Base-by-base conservation (phyloP, 2,797 vertebrate genomes). In the Champsocephalus esox region DNA sequence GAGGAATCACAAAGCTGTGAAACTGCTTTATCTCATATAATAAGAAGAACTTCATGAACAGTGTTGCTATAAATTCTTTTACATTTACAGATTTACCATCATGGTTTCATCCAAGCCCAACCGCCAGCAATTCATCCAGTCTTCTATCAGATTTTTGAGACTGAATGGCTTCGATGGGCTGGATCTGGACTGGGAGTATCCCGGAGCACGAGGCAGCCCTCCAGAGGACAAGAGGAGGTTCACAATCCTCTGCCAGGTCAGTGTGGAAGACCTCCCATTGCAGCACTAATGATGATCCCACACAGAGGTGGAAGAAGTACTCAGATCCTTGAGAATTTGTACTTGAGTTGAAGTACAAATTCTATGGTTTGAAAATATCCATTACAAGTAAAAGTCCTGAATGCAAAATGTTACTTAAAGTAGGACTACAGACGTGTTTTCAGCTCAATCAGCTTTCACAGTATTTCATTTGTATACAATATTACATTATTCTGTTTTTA, bases 131-230 rank as follows among this genome's bases (percentile, higher is more conserved):
- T 96, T 97, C 68, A 95, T 96, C 77, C 80, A 80, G 59, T 97
- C 96, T 0, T 89, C 92, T 1, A 89, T 95, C 54, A 58, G 1
- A 3, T 89, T 96, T 85, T 89, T 96, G 75, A 91, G 95, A 66
- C 67, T 5, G 4, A 74, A 95, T 11, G 84, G 81, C 4, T 97
- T 97, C 55, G 95, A 97, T 28, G 96, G 95, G 1, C 88, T 97
- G 55, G 96, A 96, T 58, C 83, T 97, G 63, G 95, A 96, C 87
- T 96, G 96, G 94, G 90, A 96, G 82, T 96, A 95, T 78, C 96
- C 95, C 10, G 95, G 94, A 45, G 41, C 92, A 3, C 82, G 95
- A 75, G 95, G 95, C 60, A 97, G 96, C 73, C 96, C 94, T 7
- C 60, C 28, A 1, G 71, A 73, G 59, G 96, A 96, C 85, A 94